Conservation (phyloP, 2,113 vertebrate species). For the Sceloporus undulatus region DNA sequence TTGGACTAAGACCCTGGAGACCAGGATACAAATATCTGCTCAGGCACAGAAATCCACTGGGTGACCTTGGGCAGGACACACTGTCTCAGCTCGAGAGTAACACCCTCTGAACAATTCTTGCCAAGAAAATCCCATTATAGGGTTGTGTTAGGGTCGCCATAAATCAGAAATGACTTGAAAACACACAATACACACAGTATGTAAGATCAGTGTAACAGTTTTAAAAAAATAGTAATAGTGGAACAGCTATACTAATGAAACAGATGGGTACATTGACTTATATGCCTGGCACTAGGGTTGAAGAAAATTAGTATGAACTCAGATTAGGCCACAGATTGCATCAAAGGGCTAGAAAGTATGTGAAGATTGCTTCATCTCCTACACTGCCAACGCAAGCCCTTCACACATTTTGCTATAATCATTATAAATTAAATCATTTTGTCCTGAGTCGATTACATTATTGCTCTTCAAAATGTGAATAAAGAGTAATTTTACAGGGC, state of each 20-base stretch:
- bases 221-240: background rate
- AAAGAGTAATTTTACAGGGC: background rate
- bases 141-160: no score
- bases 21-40: no score
- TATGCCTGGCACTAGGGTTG: background rate
- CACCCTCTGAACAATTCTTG: no score
- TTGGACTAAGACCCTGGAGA: no score
- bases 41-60: no score
- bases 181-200: background rate
- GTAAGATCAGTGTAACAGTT: background rate
- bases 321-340: background rate
- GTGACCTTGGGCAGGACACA: no score
- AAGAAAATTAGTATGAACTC: background rate
- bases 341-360: background rate
- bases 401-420: background rate
- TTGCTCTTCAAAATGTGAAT: conserved; percentile 7
- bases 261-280: background rate
- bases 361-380: background rate
- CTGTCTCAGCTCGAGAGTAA: no score
- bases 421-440: conserved; percentile 2
- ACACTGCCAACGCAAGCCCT: background rate
- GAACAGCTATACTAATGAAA: background rate
- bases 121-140: no score
- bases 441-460: background rate
- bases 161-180: no score